Evolutionary conservation across 1,140 invertebrate genomes (phyloP).

Genomic region (Orussus abietinus): DNA sequence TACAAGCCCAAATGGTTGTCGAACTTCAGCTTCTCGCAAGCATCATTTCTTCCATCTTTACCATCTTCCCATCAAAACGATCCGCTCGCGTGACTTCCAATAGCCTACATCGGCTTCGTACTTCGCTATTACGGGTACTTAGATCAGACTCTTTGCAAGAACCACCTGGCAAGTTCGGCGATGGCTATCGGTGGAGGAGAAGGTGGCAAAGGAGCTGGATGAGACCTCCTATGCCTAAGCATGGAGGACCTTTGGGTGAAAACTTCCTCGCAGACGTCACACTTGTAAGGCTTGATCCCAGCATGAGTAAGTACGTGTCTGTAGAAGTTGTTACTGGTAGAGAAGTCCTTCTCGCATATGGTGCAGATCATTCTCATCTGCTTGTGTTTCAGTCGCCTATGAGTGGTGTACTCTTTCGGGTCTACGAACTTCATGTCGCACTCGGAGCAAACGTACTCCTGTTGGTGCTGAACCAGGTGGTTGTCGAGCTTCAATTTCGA

Average conservation of each 20-base stretch:
- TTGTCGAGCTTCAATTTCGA: slow-evolving; percentile 40
- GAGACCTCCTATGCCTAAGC: slow-evolving; percentile 29
- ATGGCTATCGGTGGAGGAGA: slow-evolving; percentile 9
- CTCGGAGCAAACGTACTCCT: slow-evolving; percentile 18
- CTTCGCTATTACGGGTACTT: too few species aligned
- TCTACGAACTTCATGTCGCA: slow-evolving; percentile 43
- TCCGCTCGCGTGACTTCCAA: slow-evolving; percentile 20
- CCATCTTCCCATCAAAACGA: slow-evolving; percentile 25
- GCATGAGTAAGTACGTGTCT: slow-evolving; percentile 62
- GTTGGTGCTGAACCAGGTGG: slow-evolving; percentile 50
- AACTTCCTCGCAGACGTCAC: slow-evolving; percentile 38
- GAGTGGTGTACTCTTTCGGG: slow-evolving; percentile 52
- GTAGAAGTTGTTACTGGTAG: slow-evolving; percentile 32
- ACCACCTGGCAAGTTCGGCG: slow-evolving; percentile 23
- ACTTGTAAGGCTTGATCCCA: slow-evolving; percentile 62
- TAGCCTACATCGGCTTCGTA: too few species aligned
- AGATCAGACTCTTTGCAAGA: slow-evolving; percentile 18
- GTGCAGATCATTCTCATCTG: slow-evolving; percentile 55
- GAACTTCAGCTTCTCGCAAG: slow-evolving; percentile 38
- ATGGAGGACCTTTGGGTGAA: slow-evolving; percentile 39
- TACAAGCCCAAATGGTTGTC: slow-evolving; percentile 50
- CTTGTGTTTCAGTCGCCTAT: slow-evolving; percentile 54
- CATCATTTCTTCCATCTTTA: slow-evolving; percentile 50
- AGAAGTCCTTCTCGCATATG: slow-evolving; percentile 49
- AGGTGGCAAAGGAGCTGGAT: slow-evolving; percentile 16